Evolutionary conservation across 2,888 invertebrate genomes (phyloP), one percentile per base, ranked within the genome.

Genomic region (Onthophagus sagittarius): DNA sequence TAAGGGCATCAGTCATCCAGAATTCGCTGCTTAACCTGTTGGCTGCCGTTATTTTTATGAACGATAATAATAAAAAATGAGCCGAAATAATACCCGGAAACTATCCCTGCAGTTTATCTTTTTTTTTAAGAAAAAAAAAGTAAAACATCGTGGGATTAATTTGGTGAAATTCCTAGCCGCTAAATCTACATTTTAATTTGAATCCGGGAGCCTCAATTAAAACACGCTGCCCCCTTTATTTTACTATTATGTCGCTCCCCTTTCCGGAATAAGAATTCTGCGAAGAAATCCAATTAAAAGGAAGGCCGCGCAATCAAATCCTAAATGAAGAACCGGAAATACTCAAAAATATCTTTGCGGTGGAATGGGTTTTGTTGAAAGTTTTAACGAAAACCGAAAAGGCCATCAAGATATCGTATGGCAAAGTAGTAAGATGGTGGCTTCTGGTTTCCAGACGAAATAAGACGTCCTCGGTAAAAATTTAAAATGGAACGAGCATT

Each of bases 151-250:
- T 76, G 76, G 77, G 78, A 79, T 80, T 80, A 79, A 80, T 81
- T 82, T 79, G 78, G 78, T 77, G 77, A 78, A 79, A 82, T 82
- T 80, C 80, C 80, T 77, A 74, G 53, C 64, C 78, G 76, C 78
- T 79, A 79, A 82, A 82, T 82, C 81, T 82, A 80, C 82, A 82
- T 82, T 82, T 82, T 81, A 82, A 82, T 82, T 82, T 82, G 81
- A 82, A 81, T 79, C 77, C 76, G 69, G 72, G 69, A 78, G 76
- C 77, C 74, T 77, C 76, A 76, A 77, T 77, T 77, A 75, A 76
- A 76, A 74, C 76, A 74, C 75, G 65, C 76, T 71, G 72, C 74
- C 70, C 23, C 39, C 74, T 70, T 71, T 72, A 73, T 73, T 76
- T 74, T 74, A 73, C 74, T 74, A 74, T 76, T 74, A 74, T 74